These are phyloP conservation scores for Chironomus striatipennis DNA, from an alignment of 1,140 invertebrate species.

Conservation along the genomic window DNA sequence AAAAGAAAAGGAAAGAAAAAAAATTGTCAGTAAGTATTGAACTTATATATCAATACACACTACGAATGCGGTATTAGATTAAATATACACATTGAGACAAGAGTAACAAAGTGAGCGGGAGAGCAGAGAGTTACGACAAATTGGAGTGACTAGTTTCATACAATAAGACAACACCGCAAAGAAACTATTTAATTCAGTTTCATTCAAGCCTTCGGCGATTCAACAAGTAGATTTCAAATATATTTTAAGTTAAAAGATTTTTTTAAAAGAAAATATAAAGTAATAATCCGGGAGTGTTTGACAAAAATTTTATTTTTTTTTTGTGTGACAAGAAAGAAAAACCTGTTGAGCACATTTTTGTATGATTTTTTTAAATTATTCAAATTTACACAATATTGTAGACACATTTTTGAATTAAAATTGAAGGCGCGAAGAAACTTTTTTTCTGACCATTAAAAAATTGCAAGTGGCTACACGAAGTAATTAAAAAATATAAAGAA, in stretches of 20 bases:
- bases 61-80: background rate
- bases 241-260: background rate
- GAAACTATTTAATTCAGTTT: slow-evolving; percentile 4
- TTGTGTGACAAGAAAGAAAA: background rate
- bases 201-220: slow-evolving; percentile 15
- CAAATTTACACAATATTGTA: background rate
- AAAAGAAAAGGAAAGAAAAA: background rate
- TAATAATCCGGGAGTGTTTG: background rate
- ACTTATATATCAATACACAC: background rate
- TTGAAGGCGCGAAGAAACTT: too few species aligned
- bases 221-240: background rate
- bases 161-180: background rate
- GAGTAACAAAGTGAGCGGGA: background rate
- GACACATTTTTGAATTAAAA: background rate
- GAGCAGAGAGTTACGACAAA: background rate
- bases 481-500: background rate
- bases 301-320: background rate
- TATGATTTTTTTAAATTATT: too few species aligned
- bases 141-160: background rate
- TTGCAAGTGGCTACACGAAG: too few species aligned
- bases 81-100: background rate
- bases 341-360: background rate
- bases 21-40: background rate
- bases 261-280: background rate
- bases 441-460: too few species aligned